These are phyloP conservation scores for Cheilosia soror DNA, from an alignment of 2,888 invertebrate species.

Conservation along the genomic window DNA sequence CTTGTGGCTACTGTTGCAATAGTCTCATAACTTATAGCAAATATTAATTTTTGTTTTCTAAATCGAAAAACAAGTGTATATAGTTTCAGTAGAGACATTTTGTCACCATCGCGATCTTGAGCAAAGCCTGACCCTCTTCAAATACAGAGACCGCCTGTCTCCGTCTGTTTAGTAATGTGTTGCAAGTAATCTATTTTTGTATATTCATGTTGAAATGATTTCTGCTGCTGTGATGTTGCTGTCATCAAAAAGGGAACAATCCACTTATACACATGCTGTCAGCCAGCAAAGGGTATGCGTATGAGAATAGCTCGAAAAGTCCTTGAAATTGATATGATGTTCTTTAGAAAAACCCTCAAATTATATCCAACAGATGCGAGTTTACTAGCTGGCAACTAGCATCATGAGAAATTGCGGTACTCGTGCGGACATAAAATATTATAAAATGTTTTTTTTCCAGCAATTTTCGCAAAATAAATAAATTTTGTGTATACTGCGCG, in stretches of 20 bases:
- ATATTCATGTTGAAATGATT: slow-evolving; percentile 51
- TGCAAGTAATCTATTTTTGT: slow-evolving; percentile 65
- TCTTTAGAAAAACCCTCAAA: neutral
- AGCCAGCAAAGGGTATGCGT: neutral
- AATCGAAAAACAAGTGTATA: slow-evolving; percentile 7
- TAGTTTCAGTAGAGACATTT: slow-evolving; percentile 49
- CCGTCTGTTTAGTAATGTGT: slow-evolving; percentile 31
- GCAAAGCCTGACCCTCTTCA: slow-evolving; percentile 67
- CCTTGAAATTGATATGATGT: slow-evolving; percentile 30
- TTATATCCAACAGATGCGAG: slow-evolving; percentile 21
- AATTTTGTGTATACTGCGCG: slow-evolving; percentile 56
- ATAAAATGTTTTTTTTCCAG: slow-evolving; percentile 26
- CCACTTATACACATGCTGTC: neutral
- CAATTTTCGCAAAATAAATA: slow-evolving; percentile 60
- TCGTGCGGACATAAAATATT: slow-evolving; percentile 54
- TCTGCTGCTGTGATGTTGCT: slow-evolving; percentile 40
- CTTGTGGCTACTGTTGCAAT: slow-evolving; percentile 46
- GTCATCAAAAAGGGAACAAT: slow-evolving; percentile 41
- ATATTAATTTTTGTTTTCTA: neutral
- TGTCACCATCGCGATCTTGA: slow-evolving; percentile 62
- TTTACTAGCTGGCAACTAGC: neutral
- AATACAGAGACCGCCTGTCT: slow-evolving; percentile 11
- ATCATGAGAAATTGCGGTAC: slow-evolving; percentile 33
- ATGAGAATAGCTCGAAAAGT: slow-evolving; percentile 1
- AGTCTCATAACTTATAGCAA: slow-evolving; percentile 35